Percentiles rank a stretch among this genome's conserved stretches.
These are phyloP conservation scores for Lepidurus arcticus DNA, from an alignment of 1,140 invertebrate species.

Conservation along the genomic window DNA sequence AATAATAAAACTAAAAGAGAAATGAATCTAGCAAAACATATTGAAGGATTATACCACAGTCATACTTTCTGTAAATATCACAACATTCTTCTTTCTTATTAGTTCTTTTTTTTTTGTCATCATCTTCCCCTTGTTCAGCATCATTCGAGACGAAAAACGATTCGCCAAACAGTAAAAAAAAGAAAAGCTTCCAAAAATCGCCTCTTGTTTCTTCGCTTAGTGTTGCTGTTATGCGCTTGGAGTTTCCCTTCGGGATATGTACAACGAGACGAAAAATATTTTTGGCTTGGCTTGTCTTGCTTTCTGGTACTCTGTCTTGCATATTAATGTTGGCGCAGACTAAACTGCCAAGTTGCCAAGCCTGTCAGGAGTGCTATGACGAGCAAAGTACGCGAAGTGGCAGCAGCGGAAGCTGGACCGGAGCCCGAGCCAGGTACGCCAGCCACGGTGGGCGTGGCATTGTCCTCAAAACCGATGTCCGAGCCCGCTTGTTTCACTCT, in stretches of 20 bases:
- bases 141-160: not conserved
- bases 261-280: not conserved
- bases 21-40: not conserved
- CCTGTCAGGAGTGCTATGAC: not conserved
- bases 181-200: not conserved
- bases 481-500: not conserved
- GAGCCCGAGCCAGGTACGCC: not conserved
- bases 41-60: conserved; percentile 22
- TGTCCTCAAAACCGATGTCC: not conserved
- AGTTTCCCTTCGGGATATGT: not conserved
- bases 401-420: not conserved
- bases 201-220: not conserved
- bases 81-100: conserved; percentile 20
- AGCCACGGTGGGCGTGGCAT: not conserved
- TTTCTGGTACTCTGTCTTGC: not conserved
- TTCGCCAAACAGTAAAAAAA: not conserved
- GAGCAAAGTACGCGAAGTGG: not conserved
- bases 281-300: not conserved
- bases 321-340: conserved; percentile 7
- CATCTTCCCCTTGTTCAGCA: not conserved
- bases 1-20: not conserved
- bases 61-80: conserved; percentile 22
- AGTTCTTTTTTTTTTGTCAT: not conserved
- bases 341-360: not conserved
- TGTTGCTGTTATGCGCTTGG: not conserved